A percentile compares a stretch with the other conserved stretches of the same genome.
Conservation (phyloP, 92 coral and sea anemone species). For the Epizoanthus scotinus region DNA sequence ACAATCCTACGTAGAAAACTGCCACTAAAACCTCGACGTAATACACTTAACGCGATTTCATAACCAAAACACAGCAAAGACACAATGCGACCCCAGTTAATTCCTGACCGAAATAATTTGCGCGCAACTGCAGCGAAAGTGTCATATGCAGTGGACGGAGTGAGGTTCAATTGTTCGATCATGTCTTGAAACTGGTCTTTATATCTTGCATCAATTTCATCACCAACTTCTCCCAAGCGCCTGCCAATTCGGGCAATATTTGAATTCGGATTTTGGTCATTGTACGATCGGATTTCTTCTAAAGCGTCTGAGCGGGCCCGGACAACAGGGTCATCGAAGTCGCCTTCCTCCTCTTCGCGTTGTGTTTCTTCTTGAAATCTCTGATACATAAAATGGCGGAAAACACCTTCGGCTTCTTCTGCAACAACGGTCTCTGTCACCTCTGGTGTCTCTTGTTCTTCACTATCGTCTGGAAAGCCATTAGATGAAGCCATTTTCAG, state of each 20-base stretch:
- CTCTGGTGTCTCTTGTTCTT: slow-evolving; percentile 58
- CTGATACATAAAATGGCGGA: slow-evolving; percentile 89
- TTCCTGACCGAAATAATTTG: slow-evolving; percentile 88
- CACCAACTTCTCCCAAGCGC: slow-evolving; percentile 96
- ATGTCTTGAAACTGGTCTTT: slow-evolving; percentile 95
- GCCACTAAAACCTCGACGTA: slow-evolving; percentile 93
- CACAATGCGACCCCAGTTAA: slow-evolving; percentile 93
- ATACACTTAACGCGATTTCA: slow-evolving; percentile 89
- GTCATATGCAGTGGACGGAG: slow-evolving; percentile 91
- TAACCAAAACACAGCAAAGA: slow-evolving; percentile 96
- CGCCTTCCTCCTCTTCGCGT: slow-evolving; percentile 69
- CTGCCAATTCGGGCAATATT: slow-evolving; percentile 82
- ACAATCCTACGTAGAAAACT: slow-evolving; percentile 90
- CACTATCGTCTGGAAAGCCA: slow-evolving; percentile 15
- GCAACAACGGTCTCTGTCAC: slow-evolving; percentile 55
- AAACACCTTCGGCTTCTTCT: slow-evolving; percentile 85
- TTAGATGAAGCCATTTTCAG: slow-evolving; percentile 28
- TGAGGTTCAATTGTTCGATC: slow-evolving; percentile 85
- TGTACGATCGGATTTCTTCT: slow-evolving; percentile 93
- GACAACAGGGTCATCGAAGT: slow-evolving; percentile 62
- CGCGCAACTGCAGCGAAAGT: slow-evolving; percentile 95
- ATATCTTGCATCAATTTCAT: slow-evolving; percentile 90
- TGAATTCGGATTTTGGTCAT: slow-evolving; percentile 68
- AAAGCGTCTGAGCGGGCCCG: slow-evolving; percentile 96
- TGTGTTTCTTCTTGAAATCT: slow-evolving; percentile 87